phyloP scores from a whole-genome alignment of 2,797 vertebrate species.

The Artibeus jamaicensis region DNA sequence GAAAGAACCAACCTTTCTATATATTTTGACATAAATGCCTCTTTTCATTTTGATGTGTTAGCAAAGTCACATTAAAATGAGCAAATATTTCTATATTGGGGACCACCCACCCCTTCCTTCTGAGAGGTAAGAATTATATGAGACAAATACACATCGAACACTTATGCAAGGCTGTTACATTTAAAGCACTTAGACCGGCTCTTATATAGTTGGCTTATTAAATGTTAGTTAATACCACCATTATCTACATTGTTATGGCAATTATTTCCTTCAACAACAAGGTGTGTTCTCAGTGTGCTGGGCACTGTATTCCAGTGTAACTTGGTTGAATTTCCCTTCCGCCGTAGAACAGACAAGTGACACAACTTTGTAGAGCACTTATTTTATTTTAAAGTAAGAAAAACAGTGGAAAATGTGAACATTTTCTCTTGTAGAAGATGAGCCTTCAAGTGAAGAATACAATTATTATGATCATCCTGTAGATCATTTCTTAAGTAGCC shows the following conservation, averaged over 20 bases:
- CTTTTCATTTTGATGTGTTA: background rate
- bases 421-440: background rate
- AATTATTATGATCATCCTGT: background rate
- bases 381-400: background rate
- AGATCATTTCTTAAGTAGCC: background rate
- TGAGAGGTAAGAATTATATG: constrained; percentile 12
- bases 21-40: background rate
- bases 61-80: background rate
- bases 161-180: constrained; percentile 41
- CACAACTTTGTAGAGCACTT: background rate
- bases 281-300: background rate
- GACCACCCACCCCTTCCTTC: background rate
- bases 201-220: constrained; percentile 42
- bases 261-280: background rate
- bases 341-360: background rate
- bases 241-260: background rate
- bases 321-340: background rate
- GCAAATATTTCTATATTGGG: background rate
- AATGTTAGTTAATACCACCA: constrained; percentile 41
- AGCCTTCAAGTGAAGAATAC: background rate
- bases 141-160: background rate
- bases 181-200: constrained; percentile 19
- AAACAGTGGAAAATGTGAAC: background rate
- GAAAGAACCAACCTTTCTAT: background rate
- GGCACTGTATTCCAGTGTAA: background rate